Conservation (phyloP, 2,113 vertebrate species). For the Dasyurus viverrinus region DNA sequence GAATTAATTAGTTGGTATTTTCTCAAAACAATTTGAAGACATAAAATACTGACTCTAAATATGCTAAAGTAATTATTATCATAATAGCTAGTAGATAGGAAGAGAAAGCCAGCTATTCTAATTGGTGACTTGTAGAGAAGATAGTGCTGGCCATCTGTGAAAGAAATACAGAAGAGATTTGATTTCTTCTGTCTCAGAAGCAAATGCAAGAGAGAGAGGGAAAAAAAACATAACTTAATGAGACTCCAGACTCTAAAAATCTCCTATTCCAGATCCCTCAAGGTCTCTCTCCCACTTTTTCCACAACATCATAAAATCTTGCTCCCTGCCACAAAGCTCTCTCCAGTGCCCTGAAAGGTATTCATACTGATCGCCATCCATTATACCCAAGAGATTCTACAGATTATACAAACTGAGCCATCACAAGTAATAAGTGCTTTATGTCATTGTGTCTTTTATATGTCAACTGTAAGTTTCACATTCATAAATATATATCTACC, state of each 20-base stretch:
- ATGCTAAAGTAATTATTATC: slow-evolving; percentile 44
- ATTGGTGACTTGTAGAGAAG: slow-evolving; percentile 20
- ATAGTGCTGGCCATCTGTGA: neutral
- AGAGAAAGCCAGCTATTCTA: neutral
- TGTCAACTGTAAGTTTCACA: neutral
- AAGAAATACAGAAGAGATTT: neutral
- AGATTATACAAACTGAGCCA: neutral
- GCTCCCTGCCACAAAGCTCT: neutral
- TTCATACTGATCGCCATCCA: neutral
- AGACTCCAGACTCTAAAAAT: neutral
- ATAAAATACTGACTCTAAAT: slow-evolving; percentile 37
- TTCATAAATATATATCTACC: neutral
- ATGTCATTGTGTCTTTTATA: neutral
- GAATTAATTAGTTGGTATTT: slow-evolving; percentile 43
- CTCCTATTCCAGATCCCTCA: slow-evolving; percentile 25
- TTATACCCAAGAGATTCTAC: slow-evolving; percentile 4
- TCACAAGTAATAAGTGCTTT: slow-evolving; percentile 19
- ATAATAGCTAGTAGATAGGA: slow-evolving; percentile 24
- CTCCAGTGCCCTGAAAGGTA: neutral
- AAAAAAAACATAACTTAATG: neutral
- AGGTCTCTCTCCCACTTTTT: neutral
- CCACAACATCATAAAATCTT: neutral
- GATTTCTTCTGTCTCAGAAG: neutral
- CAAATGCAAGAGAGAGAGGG: neutral
- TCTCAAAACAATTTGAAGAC: slow-evolving; percentile 59